Evolutionary conservation across 2,797 vertebrate genomes (phyloP), one percentile per base, ranked within the genome.

Genomic region (Holocentrus rufus): DNA sequence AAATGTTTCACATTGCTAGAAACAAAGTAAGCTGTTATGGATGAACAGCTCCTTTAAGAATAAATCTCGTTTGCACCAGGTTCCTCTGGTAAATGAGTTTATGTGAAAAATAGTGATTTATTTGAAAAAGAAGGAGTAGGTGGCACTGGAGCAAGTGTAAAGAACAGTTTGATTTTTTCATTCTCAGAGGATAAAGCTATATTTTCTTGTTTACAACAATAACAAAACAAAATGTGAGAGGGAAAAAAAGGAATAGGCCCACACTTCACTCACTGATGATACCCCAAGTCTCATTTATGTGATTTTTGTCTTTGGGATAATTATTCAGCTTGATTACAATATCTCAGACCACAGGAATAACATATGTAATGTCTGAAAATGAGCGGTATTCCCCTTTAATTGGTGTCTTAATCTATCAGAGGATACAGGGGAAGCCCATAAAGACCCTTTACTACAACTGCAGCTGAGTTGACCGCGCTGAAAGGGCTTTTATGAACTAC

Each of bases 271-370:
- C 27, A 66, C 13, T 63, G 56, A 71, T 64, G 25, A 58, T 27
- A 59, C 59, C 42, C n/a, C 49, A 74, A 74, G 77, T 62, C 17
- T 62, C 57, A 58, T 76, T 58, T 20, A 39, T 74, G 20, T 68
- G 42, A 76, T 71, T 80, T 75, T 10, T 64, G 65, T 27, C 15
- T 62, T 58, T 23, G 14, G 15, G 5, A 31, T 49, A 55, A 20
- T 75, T 39, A 11, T 39, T 39, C 9, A 18, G 15, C 14, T 14
- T n/a, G 5, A n/a, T n/a, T 57, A 34, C 13, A 50, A 42, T 34
- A 46, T 39, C 52, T 52, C 7, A 60, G 56, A 67, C 31, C 34
- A 65, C 36, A 53, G n/a, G n/a, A 17, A 46, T 17, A 17, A 13
- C 44, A 46, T 5, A 22, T 18, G 15, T 47, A 47, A 17, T 47